Evolutionary conservation across 2,797 vertebrate genomes (phyloP).

Genomic region (Takifugu ocellatus): DNA sequence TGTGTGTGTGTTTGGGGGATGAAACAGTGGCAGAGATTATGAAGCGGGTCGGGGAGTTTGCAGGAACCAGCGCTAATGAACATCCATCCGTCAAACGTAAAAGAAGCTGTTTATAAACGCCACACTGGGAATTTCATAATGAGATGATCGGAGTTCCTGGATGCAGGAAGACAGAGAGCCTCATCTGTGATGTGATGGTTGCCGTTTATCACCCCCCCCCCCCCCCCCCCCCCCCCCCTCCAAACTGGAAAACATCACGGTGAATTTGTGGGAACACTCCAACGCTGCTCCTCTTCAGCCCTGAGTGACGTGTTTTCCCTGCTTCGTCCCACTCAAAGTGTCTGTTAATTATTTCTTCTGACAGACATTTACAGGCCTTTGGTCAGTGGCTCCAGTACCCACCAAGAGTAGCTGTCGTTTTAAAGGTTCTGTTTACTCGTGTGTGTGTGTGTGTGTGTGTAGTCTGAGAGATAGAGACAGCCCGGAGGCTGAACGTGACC

Average conservation of each 20-base stretch:
- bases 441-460: slow-evolving; percentile 33
- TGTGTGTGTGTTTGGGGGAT: slow-evolving; percentile 23
- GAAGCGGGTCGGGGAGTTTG: slow-evolving; percentile 49
- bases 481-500: slow-evolving; percentile 56
- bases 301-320: too few relatives aligned
- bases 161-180: background rate
- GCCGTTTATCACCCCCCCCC: background rate
- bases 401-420: slow-evolving; percentile 26
- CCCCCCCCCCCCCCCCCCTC: too few relatives aligned
- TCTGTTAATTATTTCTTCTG: too few relatives aligned
- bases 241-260: background rate
- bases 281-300: too few relatives aligned
- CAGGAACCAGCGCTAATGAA: slow-evolving; percentile 73
- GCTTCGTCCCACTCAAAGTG: too few relatives aligned
- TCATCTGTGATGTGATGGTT: background rate
- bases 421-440: slow-evolving; percentile 50
- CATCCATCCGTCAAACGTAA: slow-evolving; percentile 76
- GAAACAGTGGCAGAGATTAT: slow-evolving; percentile 70
- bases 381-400: slow-evolving; percentile 14
- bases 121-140: slow-evolving; percentile 80
- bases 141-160: slow-evolving; percentile 46
- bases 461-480: slow-evolving; percentile 13
- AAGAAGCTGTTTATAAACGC: slow-evolving; percentile 80
- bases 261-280: background rate
- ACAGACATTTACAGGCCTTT: slow-evolving; percentile 6